Evolutionary conservation across 2,888 invertebrate genomes (phyloP), one percentile per base, ranked within the genome.

Genomic region (Scaptomyza cyrtandrae): DNA sequence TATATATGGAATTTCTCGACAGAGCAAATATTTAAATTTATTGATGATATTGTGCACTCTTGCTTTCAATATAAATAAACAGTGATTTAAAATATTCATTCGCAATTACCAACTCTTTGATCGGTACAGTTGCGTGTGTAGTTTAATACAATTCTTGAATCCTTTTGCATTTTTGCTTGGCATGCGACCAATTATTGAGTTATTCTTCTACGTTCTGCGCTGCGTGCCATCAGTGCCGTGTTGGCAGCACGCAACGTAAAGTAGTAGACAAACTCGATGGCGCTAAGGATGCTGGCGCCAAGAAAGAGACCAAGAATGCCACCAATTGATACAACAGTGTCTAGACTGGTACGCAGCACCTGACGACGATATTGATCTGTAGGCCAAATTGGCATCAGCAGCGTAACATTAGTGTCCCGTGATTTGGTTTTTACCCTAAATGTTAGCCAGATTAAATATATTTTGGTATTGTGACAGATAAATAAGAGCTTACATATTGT

Each of bases 261-360:
- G 73, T 93, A 94, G 81, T 94, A 94, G 5, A 94, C 61, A 50
- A 94, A 89, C 85, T 95, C 94, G 3, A 94, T 93, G 71, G 93
- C 92, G 84, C 94, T 94, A 41, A 94, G 89, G 63, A 94, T 92
- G 80, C 94, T 94, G 27, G 94, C 94, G 2, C 94, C 94, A 67
- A 94, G 91, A 78, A 94, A 94, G 1, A 95, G 90, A 0, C 94
- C 94, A 37, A 94, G 89, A 16, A 94, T 93, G 24, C 94, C 94
- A 33, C 94, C 94, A 86, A 94, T 93, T 6, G 94, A 93, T 10
- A 94, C 94, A 6, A 92, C 90, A 14, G 93, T 85, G 71, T 94
- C 93, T 46, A 91, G 66, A 3, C 77, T 84, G 1, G 90, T 89
- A 58, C 93, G 91, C 19, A 93, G 91, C 1, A 93, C 92, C 75